These are phyloP conservation scores for Chromobotia macracanthus DNA, from an alignment of 2,797 vertebrate genomes.

Conservation along the genomic window DNA sequence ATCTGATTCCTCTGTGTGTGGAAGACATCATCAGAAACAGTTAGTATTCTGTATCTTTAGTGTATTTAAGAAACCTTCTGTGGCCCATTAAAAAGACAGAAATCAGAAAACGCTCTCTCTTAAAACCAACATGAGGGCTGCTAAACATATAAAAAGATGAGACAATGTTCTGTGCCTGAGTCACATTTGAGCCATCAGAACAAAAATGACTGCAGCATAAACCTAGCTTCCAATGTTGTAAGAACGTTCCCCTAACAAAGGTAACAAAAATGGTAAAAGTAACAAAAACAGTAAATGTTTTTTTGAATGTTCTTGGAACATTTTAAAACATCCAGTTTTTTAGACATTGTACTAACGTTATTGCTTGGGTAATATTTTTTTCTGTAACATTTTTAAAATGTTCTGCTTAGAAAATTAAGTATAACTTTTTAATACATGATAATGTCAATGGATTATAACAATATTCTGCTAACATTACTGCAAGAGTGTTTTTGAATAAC, in stretches of 20 bases:
- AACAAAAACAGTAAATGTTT: too few relatives aligned
- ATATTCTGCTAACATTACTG: too few relatives aligned
- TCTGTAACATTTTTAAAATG: too few relatives aligned
- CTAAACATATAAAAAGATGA: background rate
- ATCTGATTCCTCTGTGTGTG: background rate
- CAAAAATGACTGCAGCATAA: background rate
- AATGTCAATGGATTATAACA: too few relatives aligned
- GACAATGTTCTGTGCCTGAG: background rate
- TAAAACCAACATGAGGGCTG: background rate
- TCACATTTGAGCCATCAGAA: background rate
- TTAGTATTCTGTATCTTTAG: background rate
- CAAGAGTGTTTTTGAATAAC: too few relatives aligned
- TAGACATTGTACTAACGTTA: too few relatives aligned
- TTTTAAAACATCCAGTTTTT: too few relatives aligned
- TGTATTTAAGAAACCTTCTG: conserved; percentile 21
- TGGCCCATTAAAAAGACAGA: conserved; percentile 1
- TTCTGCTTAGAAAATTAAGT: too few relatives aligned
- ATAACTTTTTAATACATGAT: too few relatives aligned
- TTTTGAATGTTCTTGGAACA: too few relatives aligned
- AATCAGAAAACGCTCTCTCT: background rate
- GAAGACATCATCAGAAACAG: conserved; percentile 4
- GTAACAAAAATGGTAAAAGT: too few relatives aligned
- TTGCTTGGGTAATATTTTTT: too few relatives aligned
- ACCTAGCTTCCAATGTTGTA: background rate
- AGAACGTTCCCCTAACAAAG: conserved; percentile 14